Conservation (phyloP, 1,140 invertebrate genomes). For the Latrodectus geometricus region DNA sequence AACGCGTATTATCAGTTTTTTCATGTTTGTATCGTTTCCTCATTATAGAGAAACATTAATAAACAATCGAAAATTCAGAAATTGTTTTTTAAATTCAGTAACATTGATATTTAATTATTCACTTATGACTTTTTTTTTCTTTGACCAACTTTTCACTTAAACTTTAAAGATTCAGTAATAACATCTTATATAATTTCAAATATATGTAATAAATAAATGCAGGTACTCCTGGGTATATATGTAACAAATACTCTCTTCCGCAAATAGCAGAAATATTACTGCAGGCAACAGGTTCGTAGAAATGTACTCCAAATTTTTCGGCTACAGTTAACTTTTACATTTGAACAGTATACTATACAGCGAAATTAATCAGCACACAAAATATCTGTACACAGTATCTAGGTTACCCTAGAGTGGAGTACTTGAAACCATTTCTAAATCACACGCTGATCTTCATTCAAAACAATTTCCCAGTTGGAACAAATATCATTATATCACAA, state of each 20-base stretch:
- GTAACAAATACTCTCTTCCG: neutral
- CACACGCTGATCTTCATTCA: neutral
- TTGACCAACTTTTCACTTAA: too few relatives aligned
- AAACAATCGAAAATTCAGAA: neutral
- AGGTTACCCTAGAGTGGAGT: neutral
- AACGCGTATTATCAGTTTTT: neutral
- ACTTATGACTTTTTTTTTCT: neutral
- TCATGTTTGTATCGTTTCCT: neutral
- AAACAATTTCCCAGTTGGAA: neutral
- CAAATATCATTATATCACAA: neutral
- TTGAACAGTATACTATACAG: conserved; percentile 25
- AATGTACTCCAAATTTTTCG: conserved; percentile 11
- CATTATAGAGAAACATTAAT: neutral
- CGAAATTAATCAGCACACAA: neutral
- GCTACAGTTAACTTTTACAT: conserved; percentile 31
- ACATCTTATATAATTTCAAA: neutral
- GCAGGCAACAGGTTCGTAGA: conserved; percentile 29
- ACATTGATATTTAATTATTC: neutral
- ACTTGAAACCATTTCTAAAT: neutral
- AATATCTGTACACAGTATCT: neutral
- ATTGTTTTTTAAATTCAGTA: neutral
- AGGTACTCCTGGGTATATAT: neutral
- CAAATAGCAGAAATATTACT: neutral
- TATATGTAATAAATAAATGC: neutral
- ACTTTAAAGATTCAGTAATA: too few relatives aligned